Conservation (phyloP, 2,113 vertebrate species). For the Entomyzon cyanotis region DNA sequence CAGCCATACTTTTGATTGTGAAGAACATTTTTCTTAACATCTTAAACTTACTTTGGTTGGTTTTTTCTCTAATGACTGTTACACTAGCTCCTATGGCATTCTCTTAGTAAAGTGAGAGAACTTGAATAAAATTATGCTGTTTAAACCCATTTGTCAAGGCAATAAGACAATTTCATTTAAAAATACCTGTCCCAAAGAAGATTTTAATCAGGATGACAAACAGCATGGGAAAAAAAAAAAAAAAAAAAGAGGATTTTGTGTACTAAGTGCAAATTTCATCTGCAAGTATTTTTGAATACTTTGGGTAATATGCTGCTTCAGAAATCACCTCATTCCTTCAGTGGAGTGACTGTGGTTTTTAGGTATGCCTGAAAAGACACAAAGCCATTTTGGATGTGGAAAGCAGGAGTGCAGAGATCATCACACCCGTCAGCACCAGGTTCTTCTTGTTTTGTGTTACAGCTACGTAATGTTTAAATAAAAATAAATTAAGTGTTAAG, state of each 20-base stretch:
- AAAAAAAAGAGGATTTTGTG: not conserved
- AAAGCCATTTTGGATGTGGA: not conserved
- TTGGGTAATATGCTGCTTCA: not conserved
- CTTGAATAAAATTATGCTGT: not conserved
- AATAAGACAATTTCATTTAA: not conserved
- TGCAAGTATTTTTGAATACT: not conserved
- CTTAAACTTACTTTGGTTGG: not conserved
- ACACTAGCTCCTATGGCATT: not conserved
- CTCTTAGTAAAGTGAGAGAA: not conserved
- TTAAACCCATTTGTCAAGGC: not conserved
- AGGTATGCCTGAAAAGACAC: not conserved
- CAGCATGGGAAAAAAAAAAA: not conserved
- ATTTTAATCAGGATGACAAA: not conserved
- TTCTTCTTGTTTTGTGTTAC: slow-evolving; percentile 19
- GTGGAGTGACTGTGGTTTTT: not conserved
- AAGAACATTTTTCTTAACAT: not conserved
- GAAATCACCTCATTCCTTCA: not conserved
- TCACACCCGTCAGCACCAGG: not conserved
- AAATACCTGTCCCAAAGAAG: not conserved
- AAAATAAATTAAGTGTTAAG: slow-evolving; percentile 56
- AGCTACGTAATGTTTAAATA: slow-evolving; percentile 44
- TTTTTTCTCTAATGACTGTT: not conserved
- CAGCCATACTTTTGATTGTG: not conserved
- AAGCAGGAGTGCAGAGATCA: not conserved
- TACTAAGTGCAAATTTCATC: not conserved